Evolutionary conservation across 2,797 vertebrate species (phyloP).

Genomic region (Leuciscus waleckii): DNA sequence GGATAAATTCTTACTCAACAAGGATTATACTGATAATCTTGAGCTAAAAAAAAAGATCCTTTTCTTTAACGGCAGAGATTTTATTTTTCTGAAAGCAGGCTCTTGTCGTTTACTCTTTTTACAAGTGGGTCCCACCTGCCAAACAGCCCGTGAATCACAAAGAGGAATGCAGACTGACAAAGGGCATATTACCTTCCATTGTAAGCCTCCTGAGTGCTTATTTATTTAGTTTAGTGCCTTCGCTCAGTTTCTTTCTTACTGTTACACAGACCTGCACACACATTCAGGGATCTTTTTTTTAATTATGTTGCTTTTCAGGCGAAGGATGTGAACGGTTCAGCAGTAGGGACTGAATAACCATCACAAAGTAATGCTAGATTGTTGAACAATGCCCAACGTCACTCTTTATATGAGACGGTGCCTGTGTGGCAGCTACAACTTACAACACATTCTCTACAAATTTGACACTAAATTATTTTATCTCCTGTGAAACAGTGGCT

Average conservation of each 20-base stretch:
- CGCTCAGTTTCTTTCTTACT: slow-evolving; percentile 63
- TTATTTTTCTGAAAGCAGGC: slow-evolving; percentile 62
- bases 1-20: not conserved
- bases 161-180: slow-evolving; percentile 85
- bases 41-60: not conserved
- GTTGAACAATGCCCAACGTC: slow-evolving; percentile 70
- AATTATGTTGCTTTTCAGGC: slow-evolving; percentile 84
- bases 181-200: slow-evolving; percentile 85
- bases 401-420: not conserved
- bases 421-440: not conserved
- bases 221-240: slow-evolving; percentile 85
- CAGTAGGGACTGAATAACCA: slow-evolving; percentile 27
- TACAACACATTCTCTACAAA: not conserved
- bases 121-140: slow-evolving; percentile 85
- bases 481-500: not conserved
- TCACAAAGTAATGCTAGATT: slow-evolving; percentile 34
- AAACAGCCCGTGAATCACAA: slow-evolving; percentile 86
- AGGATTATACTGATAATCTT: slow-evolving; percentile 13
- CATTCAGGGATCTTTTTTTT: slow-evolving; percentile 80
- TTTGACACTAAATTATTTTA: not conserved
- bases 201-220: slow-evolving; percentile 86
- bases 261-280: slow-evolving; percentile 75
- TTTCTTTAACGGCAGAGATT: slow-evolving; percentile 45
- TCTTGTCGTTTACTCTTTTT: slow-evolving; percentile 73
- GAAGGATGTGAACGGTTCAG: slow-evolving; percentile 77